These are phyloP conservation scores for Lepidothrix coronata DNA, from an alignment of 2,113 vertebrate species.

Conservation along the genomic window DNA sequence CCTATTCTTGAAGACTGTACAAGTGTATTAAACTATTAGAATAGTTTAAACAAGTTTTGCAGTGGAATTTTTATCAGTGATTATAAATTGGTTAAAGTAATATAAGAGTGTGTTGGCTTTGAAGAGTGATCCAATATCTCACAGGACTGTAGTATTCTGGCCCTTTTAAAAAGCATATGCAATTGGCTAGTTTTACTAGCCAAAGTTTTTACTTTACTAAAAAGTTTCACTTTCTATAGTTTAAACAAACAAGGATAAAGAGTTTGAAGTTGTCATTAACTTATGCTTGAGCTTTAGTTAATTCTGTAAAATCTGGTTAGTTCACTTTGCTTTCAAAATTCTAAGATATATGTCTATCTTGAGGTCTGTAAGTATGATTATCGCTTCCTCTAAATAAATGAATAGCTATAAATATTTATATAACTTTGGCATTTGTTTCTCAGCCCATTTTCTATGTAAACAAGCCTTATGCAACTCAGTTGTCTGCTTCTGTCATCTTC, in stretches of 20 bases:
- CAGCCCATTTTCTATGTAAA: background rate
- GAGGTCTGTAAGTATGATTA: background rate
- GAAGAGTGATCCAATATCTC: background rate
- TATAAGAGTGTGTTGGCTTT: background rate
- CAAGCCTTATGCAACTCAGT: background rate
- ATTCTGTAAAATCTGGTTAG: background rate
- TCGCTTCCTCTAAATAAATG: background rate
- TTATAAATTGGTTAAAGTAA: conserved; percentile 1
- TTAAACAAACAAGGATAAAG: background rate
- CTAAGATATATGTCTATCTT: background rate
- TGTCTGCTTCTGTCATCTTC: background rate
- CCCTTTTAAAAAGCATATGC: background rate
- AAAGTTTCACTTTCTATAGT: background rate
- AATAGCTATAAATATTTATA: background rate
- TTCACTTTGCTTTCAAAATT: background rate
- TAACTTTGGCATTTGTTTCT: conserved; percentile 3
- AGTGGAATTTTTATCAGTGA: conserved; percentile 1
- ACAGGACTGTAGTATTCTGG: background rate
- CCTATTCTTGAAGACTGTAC: conserved; percentile 15
- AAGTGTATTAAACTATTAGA: conserved; percentile 31
- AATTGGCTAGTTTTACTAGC: background rate
- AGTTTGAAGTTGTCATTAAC: background rate
- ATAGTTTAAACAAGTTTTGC: conserved; percentile 38
- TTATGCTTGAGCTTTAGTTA: background rate
- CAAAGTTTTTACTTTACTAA: background rate